Percentiles rank a stretch among this genome's conserved stretches.
Conservation (phyloP, 2,113 vertebrate species). For the Ochotona princeps region DNA sequence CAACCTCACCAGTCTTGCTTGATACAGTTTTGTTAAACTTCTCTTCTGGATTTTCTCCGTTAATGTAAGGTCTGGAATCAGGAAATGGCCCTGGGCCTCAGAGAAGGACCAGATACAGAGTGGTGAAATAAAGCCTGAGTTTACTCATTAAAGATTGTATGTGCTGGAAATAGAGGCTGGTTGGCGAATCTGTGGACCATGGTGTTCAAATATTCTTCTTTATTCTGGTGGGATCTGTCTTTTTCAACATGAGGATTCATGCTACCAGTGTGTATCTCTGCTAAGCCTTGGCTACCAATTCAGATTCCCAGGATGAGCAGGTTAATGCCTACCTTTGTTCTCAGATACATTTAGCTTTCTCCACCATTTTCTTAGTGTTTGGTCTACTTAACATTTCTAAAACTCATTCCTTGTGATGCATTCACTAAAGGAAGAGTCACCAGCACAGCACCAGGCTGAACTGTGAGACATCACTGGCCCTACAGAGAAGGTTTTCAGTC, state of each 20-base stretch:
- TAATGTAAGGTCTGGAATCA: background rate
- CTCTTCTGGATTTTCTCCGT: background rate
- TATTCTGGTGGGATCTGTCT: background rate
- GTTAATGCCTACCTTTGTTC: conserved; percentile 65
- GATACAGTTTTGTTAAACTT: background rate
- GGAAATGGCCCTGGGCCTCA: background rate
- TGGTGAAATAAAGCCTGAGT: background rate
- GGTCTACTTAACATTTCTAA: background rate
- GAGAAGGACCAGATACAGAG: background rate
- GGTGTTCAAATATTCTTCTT: conserved; percentile 33
- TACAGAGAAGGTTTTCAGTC: background rate
- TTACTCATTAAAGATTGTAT: background rate
- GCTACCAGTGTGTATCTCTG: background rate
- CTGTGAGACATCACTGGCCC: background rate
- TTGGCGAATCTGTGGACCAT: background rate
- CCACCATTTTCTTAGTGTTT: conserved; percentile 39
- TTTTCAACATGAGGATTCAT: conserved; percentile 32
- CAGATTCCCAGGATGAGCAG: conserved; percentile 50
- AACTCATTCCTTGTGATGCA: background rate
- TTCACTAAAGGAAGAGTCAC: background rate
- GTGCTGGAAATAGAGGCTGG: background rate
- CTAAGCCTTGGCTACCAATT: conserved; percentile 48
- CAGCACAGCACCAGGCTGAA: background rate
- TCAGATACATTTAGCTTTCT: conserved; percentile 63
- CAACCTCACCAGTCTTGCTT: background rate